These are phyloP conservation scores for Ancistrus triradiatus DNA, from an alignment of 2,113 vertebrate genomes.

Conservation along the genomic window DNA sequence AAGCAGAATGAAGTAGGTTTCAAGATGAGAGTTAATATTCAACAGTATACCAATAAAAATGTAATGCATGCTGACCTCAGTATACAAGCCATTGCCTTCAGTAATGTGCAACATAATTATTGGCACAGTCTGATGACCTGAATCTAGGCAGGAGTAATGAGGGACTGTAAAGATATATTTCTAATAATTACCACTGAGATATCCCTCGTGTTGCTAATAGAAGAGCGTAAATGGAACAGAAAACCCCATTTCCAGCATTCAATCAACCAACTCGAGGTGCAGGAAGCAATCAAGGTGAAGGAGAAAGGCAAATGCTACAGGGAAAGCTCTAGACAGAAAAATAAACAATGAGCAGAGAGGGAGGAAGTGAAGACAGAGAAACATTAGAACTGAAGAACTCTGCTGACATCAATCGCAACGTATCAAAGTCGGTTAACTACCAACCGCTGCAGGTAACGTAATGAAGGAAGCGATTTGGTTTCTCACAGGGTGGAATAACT, in stretches of 20 bases:
- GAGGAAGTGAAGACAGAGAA: slow-evolving; percentile 15
- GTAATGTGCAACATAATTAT: slow-evolving; percentile 3
- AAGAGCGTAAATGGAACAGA: slow-evolving; percentile 64
- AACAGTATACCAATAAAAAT: no score
- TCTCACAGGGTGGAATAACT: slow-evolving; percentile 20
- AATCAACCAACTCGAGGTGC: slow-evolving; percentile 53
- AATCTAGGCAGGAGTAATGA: slow-evolving; percentile 62
- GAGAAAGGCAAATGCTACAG: no score
- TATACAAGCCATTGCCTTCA: background rate
- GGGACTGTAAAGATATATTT: slow-evolving; percentile 58
- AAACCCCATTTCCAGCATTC: slow-evolving; percentile 66
- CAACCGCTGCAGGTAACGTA: slow-evolving; percentile 18
- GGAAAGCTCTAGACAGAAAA: no score
- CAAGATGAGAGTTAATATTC: no score
- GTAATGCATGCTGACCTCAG: no score
- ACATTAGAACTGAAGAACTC: slow-evolving; percentile 22
- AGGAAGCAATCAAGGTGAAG: slow-evolving; percentile 55
- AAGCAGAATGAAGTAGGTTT: no score
- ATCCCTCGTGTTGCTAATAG: slow-evolving; percentile 57
- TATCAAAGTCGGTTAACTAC: slow-evolving; percentile 3
- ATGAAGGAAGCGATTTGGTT: slow-evolving; percentile 28
- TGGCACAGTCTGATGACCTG: slow-evolving; percentile 15
- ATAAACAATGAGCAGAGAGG: no score
- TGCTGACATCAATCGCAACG: slow-evolving; percentile 26
- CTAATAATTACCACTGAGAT: slow-evolving; percentile 55